phyloP scores from a whole-genome alignment of 23 tunicate species.

The Clavelina lepadiformis region DNA sequence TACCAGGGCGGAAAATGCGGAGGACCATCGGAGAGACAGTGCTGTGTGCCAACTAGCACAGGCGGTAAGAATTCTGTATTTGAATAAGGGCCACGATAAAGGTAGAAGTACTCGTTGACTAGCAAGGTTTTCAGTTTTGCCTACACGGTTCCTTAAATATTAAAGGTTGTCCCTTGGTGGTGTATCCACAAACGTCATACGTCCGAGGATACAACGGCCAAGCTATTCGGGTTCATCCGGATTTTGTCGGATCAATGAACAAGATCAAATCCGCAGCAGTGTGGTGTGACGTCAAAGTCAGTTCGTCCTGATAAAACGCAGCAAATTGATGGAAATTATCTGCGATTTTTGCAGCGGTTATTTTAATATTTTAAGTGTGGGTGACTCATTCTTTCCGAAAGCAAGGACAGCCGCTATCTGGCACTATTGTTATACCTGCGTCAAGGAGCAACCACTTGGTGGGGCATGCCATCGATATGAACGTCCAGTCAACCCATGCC shows the following conservation, averaged over 20 bases:
- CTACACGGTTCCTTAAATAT: too few relatives aligned
- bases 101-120: background rate
- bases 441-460: slow-evolving; percentile 1
- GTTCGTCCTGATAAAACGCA: background rate
- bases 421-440: slow-evolving; percentile 6
- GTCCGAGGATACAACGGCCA: background rate
- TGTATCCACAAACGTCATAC: background rate
- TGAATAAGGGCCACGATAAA: too few relatives aligned
- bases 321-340: background rate
- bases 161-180: background rate
- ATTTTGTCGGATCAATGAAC: background rate
- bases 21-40: slow-evolving; percentile 8
- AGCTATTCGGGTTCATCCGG: background rate
- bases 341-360: background rate
- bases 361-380: background rate
- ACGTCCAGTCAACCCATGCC: background rate
- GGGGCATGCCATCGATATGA: slow-evolving; percentile 15
- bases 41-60: too few relatives aligned
- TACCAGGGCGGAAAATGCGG: slow-evolving; percentile 15
- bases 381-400: slow-evolving; percentile 3
- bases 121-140: background rate
- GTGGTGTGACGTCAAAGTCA: background rate
- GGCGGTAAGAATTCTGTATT: too few relatives aligned
- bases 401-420: background rate
- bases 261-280: background rate